phyloP scores from a whole-genome alignment of 2,797 vertebrate species.

The Pristis pectinata region DNA sequence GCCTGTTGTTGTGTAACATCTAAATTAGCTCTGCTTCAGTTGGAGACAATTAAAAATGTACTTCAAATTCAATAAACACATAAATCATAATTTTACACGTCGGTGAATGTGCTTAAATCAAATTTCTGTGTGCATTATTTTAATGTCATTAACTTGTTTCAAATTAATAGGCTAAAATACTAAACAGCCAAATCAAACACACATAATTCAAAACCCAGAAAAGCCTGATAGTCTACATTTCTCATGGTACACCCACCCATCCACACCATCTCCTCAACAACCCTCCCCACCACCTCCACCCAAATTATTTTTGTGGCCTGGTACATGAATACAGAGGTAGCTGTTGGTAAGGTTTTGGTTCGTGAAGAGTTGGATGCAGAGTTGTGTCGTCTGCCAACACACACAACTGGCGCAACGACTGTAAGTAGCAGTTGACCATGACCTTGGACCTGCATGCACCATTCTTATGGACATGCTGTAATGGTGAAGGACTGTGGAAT shows the following conservation, averaged over 20 bases:
- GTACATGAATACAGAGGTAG: background rate
- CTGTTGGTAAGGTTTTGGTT: background rate
- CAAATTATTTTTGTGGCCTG: background rate
- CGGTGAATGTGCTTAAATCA: background rate
- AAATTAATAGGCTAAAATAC: background rate
- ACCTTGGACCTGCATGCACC: background rate
- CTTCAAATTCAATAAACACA: background rate
- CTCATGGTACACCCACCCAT: background rate
- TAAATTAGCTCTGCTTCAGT: background rate
- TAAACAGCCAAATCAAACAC: background rate
- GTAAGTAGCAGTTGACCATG: background rate
- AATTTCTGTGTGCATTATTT: background rate
- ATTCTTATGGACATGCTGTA: background rate
- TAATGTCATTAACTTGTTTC: background rate
- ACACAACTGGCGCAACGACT: background rate
- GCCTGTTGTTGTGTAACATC: background rate
- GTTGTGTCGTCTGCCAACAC: background rate
- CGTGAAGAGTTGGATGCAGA: background rate
- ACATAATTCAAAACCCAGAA: background rate
- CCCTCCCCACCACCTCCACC: no score
- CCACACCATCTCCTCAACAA: no score
- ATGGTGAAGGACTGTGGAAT: background rate
- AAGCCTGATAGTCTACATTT: background rate
- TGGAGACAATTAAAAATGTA: background rate
- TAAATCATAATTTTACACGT: constrained; percentile 11